Evolutionary conservation across 2,113 vertebrate genomes (phyloP).

Genomic region (Chelonoidis abingdonii): DNA sequence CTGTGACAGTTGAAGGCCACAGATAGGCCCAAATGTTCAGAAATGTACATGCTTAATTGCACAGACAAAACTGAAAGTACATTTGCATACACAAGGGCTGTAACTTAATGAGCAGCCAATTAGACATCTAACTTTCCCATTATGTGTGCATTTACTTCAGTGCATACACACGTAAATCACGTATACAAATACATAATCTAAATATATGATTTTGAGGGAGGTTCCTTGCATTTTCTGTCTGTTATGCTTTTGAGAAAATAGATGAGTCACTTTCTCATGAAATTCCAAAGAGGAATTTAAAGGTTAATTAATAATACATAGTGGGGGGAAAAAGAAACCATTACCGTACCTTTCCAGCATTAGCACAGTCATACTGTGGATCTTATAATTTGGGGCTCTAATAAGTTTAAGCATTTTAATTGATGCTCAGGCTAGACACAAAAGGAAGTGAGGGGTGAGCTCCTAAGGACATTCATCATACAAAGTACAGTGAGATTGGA

Average conservation of each 20-base stretch:
- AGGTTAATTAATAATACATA: neutral
- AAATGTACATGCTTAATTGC: neutral
- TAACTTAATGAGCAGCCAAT: neutral
- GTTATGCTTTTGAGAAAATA: neutral
- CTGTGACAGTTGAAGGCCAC: neutral
- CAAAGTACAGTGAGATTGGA: constrained; percentile 12
- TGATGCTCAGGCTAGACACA: neutral
- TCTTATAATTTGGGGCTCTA: neutral
- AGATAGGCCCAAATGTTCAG: neutral
- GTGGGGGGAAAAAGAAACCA: neutral
- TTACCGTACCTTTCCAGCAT: neutral
- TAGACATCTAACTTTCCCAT: neutral
- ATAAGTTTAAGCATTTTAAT: neutral
- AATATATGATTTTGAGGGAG: neutral
- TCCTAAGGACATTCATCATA: constrained; percentile 8
- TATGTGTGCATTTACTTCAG: neutral
- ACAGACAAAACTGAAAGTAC: neutral
- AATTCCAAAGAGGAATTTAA: neutral
- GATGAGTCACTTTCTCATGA: neutral
- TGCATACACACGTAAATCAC: neutral
- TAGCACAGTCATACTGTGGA: neutral
- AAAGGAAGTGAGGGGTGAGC: constrained; percentile 12
- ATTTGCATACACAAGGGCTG: neutral
- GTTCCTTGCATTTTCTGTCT: neutral
- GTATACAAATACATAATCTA: fast-evolving